Conservation (phyloP, 1,140 invertebrate species). For the Akabosia matsudoensis region DNA sequence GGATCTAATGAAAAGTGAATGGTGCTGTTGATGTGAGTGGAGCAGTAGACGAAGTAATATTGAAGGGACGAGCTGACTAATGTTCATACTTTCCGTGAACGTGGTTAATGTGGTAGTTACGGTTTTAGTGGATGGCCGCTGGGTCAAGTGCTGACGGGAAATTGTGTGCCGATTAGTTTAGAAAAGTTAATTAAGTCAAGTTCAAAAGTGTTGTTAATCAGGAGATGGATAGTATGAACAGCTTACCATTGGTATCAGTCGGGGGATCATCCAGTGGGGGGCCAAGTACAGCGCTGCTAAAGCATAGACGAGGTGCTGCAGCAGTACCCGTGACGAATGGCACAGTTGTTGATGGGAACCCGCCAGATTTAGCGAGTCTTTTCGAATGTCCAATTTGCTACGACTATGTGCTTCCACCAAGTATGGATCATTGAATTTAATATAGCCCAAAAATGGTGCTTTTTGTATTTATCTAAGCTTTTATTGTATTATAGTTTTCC, state of each 20-base stretch:
- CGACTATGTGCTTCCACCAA: conserved; percentile 95
- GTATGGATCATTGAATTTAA: conserved; percentile 1
- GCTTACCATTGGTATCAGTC: conserved; percentile 1
- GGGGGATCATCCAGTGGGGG: not conserved
- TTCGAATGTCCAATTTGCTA: conserved; percentile 99
- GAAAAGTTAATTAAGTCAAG: too few species aligned
- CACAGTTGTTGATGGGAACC: conserved; percentile 10
- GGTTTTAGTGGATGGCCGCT: too few species aligned
- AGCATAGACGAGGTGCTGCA: not conserved
- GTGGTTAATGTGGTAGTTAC: too few species aligned
- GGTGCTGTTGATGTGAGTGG: too few species aligned
- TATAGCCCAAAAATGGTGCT: too few species aligned
- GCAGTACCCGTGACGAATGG: conserved; percentile 5
- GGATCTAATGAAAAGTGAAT: too few species aligned
- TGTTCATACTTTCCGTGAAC: too few species aligned
- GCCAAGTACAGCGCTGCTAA: not conserved
- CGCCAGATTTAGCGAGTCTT: conserved; percentile 79
- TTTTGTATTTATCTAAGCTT: not conserved
- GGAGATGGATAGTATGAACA: conserved; percentile 5
- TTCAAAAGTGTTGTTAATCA: too few species aligned
- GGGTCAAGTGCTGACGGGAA: too few species aligned
- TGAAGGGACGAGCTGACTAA: too few species aligned
- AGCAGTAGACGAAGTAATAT: too few species aligned
- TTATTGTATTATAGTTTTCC: conserved; percentile 60
- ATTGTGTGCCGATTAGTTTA: too few species aligned